These are phyloP conservation scores for Pocillopora grandis DNA, from an alignment of 92 coral and sea anemone species.

Conservation along the genomic window DNA sequence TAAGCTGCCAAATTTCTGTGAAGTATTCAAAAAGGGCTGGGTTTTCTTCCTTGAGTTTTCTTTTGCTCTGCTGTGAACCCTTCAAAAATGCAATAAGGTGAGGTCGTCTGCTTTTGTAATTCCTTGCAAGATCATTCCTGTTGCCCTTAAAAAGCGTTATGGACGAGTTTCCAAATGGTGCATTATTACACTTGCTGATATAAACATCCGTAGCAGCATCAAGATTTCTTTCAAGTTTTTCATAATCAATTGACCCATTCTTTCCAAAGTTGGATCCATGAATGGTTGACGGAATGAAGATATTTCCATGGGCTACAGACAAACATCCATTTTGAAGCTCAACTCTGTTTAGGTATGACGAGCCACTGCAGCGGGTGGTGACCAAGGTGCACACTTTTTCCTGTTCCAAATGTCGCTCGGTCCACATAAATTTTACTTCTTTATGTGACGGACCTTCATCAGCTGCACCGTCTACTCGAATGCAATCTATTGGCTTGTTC, in stretches of 20 bases:
- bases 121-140: conserved; percentile 53
- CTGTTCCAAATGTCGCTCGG: conserved; percentile 53
- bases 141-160: conserved; percentile 50
- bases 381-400: conserved; percentile 55
- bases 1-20: conserved; percentile 23
- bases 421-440: conserved; percentile 40
- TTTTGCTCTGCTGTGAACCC: conserved; percentile 43
- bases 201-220: conserved; percentile 62
- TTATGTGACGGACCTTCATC: conserved; percentile 40
- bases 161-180: conserved; percentile 40
- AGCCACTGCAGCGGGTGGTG: conserved; percentile 61
- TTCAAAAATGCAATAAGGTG: conserved; percentile 50
- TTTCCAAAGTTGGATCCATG: conserved; percentile 45
- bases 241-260: conserved; percentile 39
- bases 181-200: conserved; percentile 49
- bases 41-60: conserved; percentile 34
- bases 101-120: conserved; percentile 52
- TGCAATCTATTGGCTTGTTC: conserved; percentile 39
- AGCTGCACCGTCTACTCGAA: conserved; percentile 48
- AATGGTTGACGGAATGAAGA: conserved; percentile 51
- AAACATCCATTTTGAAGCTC: conserved; percentile 59
- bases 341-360: conserved; percentile 53
- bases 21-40: conserved; percentile 40
- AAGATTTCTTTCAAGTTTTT: conserved; percentile 36
- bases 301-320: conserved; percentile 29